Percentiles rank a stretch among this genome's conserved stretches.
These are phyloP conservation scores for Heliangelus exortis DNA, from an alignment of 2,797 vertebrate species.

Conservation along the genomic window DNA sequence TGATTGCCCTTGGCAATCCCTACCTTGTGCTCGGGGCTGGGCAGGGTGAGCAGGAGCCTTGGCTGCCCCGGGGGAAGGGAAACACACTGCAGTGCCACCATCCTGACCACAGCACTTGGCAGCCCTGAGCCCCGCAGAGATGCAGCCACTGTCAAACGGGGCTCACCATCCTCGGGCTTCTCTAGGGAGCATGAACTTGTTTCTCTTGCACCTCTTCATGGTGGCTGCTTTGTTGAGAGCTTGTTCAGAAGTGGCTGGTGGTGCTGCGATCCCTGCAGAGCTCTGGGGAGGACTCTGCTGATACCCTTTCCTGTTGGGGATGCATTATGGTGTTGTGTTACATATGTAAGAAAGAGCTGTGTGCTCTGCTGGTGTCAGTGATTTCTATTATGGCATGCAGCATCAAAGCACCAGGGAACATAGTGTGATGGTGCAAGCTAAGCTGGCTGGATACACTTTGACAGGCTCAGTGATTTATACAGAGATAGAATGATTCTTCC, in stretches of 20 bases:
- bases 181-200: background rate
- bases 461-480: background rate
- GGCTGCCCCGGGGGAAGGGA: background rate
- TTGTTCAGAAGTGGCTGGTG: background rate
- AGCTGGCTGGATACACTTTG: background rate
- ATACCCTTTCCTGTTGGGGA: background rate
- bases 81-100: accelerated
- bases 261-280: background rate
- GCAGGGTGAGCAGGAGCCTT: background rate
- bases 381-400: background rate
- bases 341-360: accelerated
- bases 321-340: background rate
- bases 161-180: background rate
- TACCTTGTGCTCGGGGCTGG: background rate
- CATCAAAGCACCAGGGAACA: background rate
- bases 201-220: background rate
- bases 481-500: background rate
- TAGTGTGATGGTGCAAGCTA: background rate
- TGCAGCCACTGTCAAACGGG: background rate
- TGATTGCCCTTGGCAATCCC: background rate
- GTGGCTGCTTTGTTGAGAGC: background rate
- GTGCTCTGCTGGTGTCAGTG: background rate
- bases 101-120: background rate
- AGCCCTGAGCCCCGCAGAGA: background rate
- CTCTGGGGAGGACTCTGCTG: accelerated